Percentiles rank a stretch among this genome's conserved stretches.
These are phyloP conservation scores for Rutpela maculata DNA, from an alignment of 2,888 invertebrate genomes.

Conservation along the genomic window DNA sequence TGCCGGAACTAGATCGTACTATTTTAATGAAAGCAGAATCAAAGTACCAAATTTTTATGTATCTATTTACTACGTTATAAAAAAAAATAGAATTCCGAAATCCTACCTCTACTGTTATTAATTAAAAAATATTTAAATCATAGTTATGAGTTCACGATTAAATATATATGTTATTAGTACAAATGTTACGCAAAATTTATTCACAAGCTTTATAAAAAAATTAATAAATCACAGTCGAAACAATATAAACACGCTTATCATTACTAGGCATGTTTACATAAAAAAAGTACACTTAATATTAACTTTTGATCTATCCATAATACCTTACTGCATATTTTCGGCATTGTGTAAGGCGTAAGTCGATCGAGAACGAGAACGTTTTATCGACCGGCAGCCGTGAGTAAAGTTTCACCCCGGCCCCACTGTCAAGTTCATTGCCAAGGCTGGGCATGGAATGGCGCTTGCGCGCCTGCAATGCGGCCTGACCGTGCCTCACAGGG, in stretches of 20 bases:
- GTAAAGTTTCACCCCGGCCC: constrained; percentile 44
- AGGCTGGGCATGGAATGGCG: constrained; percentile 83
- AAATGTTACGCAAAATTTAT: not conserved
- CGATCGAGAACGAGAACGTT: constrained; percentile 34
- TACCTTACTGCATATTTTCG: constrained; percentile 5
- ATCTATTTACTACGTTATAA: too few species aligned
- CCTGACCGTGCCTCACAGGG: constrained; percentile 65
- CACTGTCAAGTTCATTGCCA: constrained; percentile 87
- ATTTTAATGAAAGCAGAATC: too few species aligned
- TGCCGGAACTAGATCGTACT: not conserved
- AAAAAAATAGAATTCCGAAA: too few species aligned
- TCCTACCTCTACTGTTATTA: not conserved
- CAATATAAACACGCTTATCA: not conserved
- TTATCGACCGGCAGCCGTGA: constrained; percentile 53
- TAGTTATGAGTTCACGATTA: not conserved
- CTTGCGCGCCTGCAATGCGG: constrained; percentile 79
- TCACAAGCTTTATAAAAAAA: not conserved
- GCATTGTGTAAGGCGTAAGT: constrained; percentile 41
- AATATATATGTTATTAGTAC: not conserved
- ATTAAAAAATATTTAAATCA: not conserved
- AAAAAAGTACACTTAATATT: constrained; percentile 6
- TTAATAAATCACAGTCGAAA: not conserved
- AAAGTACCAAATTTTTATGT: too few species aligned
- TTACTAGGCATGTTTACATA: not conserved
- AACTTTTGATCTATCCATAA: not conserved